Base-by-base conservation (phyloP, 2,113 vertebrate genomes). In the Mesembrinibis cayennensis region DNA sequence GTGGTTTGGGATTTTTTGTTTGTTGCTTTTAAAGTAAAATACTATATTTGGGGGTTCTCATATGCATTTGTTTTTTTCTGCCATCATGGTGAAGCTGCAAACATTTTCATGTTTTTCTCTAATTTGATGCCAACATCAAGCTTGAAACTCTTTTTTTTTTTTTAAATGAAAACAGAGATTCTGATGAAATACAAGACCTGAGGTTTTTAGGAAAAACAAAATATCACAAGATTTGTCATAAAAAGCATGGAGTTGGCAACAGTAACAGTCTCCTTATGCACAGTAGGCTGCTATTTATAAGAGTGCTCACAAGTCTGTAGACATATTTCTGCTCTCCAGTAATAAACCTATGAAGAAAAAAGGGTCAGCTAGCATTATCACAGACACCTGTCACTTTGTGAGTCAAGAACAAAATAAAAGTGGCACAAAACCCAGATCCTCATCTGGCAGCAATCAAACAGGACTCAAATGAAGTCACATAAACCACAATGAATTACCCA, bases 131-230 rank as follows among this genome's bases (percentile, higher is more conserved):
- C 96, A 96, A 90, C 66, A 87, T 56, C 44, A 82, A 92, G 34
- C 83, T 93, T 77, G 86, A 93, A 95, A 52, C 34, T 72, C 58
- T 63, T 77, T 79, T 40, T 49, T 49, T 36, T 79, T 90, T 92
- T 67, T 42, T n/a, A 8, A 87, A 90, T 38, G 88, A 83, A 96
- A 97, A 80, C 92, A 62, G 3, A 73, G 87, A 73, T 93, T 83
- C 82, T 96, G 95, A 95, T 82, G 96, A 97, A 97, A 97, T 50
- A 84, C 56, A 95, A 95, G 86, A 96, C 79, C 82, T 95, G 90
- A 86, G 91, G 92, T 93, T 95, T 95, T 94, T 45, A 95, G 81
- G 55, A 95, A 95, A 95, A 97, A 94, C 89, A 96, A 96, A 95
- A 36, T 71, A 96, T 96, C 95, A 97, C 73, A 93, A 94, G 96